These are phyloP conservation scores for Leptopilina syphax DNA, from an alignment of 2,888 invertebrate species.

Conservation along the genomic window DNA sequence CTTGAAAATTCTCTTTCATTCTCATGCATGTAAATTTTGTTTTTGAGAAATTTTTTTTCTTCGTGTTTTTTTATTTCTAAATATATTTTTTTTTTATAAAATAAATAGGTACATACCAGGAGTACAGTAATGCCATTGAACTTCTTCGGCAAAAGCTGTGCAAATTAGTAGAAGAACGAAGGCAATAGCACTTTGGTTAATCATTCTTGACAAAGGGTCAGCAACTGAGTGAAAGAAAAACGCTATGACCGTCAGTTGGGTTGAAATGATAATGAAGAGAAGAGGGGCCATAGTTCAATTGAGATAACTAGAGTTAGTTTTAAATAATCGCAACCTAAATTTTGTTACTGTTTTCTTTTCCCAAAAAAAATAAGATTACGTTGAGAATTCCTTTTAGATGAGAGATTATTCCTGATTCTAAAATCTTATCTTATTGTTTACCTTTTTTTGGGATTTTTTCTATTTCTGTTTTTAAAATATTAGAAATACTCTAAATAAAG, in stretches of 20 bases:
- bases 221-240: constrained; percentile 66
- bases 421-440: too few relatives aligned
- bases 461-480: too few relatives aligned
- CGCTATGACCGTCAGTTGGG: constrained; percentile 54
- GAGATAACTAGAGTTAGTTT: constrained; percentile 41
- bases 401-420: too few relatives aligned
- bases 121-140: constrained; percentile 58
- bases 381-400: too few relatives aligned
- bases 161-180: constrained; percentile 56
- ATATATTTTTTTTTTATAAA: too few relatives aligned
- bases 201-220: constrained; percentile 66
- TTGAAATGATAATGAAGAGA: constrained; percentile 57
- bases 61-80: too few relatives aligned
- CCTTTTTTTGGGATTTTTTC: too few relatives aligned
- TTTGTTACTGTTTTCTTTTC: neutral
- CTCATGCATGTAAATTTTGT: too few relatives aligned
- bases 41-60: too few relatives aligned
- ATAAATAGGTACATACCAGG: constrained; percentile 46
- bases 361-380: neutral
- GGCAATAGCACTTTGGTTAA: constrained; percentile 53
- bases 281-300: constrained; percentile 73
- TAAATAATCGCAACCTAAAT: neutral
- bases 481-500: too few relatives aligned
- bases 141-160: constrained; percentile 60
- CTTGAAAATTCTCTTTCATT: too few relatives aligned